Percentiles rank a stretch among this genome's conserved stretches.
Evolutionary conservation across 23 tunicate genomes (phyloP).

Genomic region (Aplidium turbinatum): DNA sequence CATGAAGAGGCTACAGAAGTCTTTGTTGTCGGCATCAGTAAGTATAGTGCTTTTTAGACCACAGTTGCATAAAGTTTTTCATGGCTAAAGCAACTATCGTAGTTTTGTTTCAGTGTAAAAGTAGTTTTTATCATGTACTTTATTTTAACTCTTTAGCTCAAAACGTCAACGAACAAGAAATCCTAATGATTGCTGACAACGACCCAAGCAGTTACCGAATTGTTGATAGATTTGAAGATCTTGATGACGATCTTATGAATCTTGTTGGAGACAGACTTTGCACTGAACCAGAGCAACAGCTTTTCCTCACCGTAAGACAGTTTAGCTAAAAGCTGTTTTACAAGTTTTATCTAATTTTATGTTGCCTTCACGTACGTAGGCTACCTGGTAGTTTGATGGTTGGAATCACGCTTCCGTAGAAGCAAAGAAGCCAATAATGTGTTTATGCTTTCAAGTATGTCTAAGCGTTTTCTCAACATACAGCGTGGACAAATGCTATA

Average conservation of each 20-base stretch:
- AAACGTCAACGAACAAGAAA: constrained; percentile 72
- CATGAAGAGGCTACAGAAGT: constrained; percentile 43
- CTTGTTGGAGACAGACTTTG: constrained; percentile 50
- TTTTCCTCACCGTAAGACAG: constrained; percentile 42
- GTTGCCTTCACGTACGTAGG: too few species aligned
- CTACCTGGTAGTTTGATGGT: too few species aligned
- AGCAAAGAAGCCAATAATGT: too few species aligned
- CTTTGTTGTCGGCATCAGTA: constrained; percentile 88
- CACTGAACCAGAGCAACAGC: constrained; percentile 63
- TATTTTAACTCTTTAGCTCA: constrained; percentile 27
- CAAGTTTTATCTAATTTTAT: too few species aligned
- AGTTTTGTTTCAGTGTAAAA: background rate
- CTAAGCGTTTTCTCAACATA: too few species aligned
- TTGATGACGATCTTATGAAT: constrained; percentile 46
- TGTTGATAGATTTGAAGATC: constrained; percentile 51
- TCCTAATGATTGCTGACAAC: constrained; percentile 56
- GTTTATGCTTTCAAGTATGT: too few species aligned
- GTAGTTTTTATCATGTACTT: background rate
- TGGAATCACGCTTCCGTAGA: too few species aligned
- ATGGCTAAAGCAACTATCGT: background rate
- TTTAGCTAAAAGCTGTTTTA: too few species aligned
- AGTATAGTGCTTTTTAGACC: constrained; percentile 32
- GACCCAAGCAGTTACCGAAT: constrained; percentile 57
- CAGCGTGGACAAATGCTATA: too few species aligned
- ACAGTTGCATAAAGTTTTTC: background rate